Evolutionary conservation across 2,113 vertebrate genomes (phyloP), one percentile per base, ranked within the genome.

Genomic region (Nycticorax nycticorax): DNA sequence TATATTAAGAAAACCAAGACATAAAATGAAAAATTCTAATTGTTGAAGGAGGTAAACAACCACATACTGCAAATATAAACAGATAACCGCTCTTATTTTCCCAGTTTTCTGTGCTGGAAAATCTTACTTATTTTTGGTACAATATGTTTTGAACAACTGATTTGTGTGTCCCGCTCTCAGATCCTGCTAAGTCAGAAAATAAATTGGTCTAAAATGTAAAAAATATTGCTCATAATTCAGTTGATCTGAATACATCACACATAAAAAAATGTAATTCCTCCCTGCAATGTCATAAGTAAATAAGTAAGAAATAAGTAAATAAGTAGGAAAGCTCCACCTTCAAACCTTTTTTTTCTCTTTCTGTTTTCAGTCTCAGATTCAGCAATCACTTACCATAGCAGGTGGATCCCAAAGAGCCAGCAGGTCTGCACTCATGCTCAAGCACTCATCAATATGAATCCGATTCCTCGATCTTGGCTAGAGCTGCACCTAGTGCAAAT

Each of bases 181-280:
- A 93, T 81, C 59, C 82, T 94, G 59, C 77, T 85, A 82, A 97
- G 33, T 67, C 53, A 89, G 39, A 85, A 94, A 96, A 96, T 50
- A 87, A 94, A 97, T 33, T 74, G 60, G 66, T 91, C 75, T 92
- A 76, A 84, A 95, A 57, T 64, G 22, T 59, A 63, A 66, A 66
- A 95, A 88, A 91, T 64, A 43, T 89, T 94, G 30, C 64, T 94
- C 35, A 45, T 90, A 93, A 97, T 94, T 96, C 82, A 91, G 32
- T 78, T 93, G 75, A 74, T 82, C 41, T 23, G 84, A 93, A 74
- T 48, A 75, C 23, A 78, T 85, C 75, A 92, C 62, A 71, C 59
- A 62, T 8, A 12, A 41, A 37, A 22, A 82, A 93, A 95, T 30
- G 35, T 62, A 95, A 53, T 83, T 96, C 94, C n/a, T 90, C 47